Conservation (phyloP, 2,888 invertebrate species). For the Rhodophaea formosa region DNA sequence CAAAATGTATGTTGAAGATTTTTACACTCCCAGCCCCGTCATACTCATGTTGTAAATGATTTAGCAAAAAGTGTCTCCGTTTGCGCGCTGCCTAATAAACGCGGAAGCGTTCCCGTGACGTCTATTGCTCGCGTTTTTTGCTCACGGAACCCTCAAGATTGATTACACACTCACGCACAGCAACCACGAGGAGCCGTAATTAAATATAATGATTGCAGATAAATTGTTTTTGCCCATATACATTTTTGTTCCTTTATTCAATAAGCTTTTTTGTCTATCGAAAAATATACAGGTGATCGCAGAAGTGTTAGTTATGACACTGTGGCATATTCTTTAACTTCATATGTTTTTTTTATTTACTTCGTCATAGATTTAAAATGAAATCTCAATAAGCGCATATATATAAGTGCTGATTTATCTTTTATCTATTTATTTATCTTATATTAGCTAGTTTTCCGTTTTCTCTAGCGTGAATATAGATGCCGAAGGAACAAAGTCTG, state of each 20-base stretch:
- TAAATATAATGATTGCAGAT: constrained; percentile 57
- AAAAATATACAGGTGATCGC: background rate
- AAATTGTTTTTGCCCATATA: constrained; percentile 26
- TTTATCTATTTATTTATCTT: too few species aligned
- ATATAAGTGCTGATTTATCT: too few species aligned
- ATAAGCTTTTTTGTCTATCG: background rate
- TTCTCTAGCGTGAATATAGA: too few species aligned
- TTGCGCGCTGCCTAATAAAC: background rate
- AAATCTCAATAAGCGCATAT: too few species aligned
- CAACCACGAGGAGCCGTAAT: constrained; percentile 54
- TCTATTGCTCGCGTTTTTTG: constrained; percentile 12
- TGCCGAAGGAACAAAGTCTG: too few species aligned
- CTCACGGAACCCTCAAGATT: constrained; percentile 39
- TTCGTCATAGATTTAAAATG: too few species aligned
- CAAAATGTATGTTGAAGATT: too few species aligned
- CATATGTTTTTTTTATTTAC: too few species aligned
- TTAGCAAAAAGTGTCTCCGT: background rate
- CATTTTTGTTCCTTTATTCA: constrained; percentile 12
- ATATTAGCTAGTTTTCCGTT: too few species aligned
- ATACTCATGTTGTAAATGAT: background rate
- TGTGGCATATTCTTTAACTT: too few species aligned
- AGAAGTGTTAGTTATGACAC: too few species aligned
- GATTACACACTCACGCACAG: constrained; percentile 57
- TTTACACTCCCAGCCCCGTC: too few species aligned
- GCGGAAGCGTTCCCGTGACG: background rate